Percentiles rank a stretch among this genome's conserved stretches.
phyloP scores from a whole-genome alignment of 2,888 invertebrate genomes.

The Parascotia fuliginaria region DNA sequence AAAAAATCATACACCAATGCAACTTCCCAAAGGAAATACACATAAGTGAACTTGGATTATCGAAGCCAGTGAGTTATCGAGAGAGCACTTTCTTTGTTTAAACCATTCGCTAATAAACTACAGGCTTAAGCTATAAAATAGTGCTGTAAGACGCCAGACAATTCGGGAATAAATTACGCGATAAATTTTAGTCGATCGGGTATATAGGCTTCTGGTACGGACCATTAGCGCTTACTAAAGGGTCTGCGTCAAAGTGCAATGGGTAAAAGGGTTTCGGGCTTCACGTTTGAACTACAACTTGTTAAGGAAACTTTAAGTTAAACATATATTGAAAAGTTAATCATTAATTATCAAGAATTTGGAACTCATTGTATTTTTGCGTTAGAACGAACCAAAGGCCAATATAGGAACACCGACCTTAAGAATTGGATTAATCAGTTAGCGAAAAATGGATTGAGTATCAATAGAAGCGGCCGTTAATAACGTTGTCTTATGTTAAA shows the following conservation, averaged over 20 bases:
- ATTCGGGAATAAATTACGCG: conserved; percentile 13
- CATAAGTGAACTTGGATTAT: conserved; percentile 38
- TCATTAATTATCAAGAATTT: too few relatives aligned
- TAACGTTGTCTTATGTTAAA: too few relatives aligned
- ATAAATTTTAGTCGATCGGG: conserved; percentile 15
- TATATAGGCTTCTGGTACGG: conserved; percentile 7
- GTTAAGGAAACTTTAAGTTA: not conserved
- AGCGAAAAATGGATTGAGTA: too few relatives aligned
- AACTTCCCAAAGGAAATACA: conserved; percentile 39
- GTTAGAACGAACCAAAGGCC: too few relatives aligned
- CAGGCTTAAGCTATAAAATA: conserved; percentile 10
- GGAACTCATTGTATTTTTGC: too few relatives aligned
- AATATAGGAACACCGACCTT: too few relatives aligned
- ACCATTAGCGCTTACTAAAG: conserved; percentile 11
- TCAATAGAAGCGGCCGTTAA: too few relatives aligned
- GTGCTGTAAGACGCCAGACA: conserved; percentile 4
- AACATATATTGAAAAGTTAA: too few relatives aligned
- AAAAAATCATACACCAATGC: conserved; percentile 16
- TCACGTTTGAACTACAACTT: not conserved
- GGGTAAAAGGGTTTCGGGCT: conserved; percentile 7
- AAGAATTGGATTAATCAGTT: too few relatives aligned
- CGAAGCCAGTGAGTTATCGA: conserved; percentile 28
- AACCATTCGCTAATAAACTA: conserved; percentile 17
- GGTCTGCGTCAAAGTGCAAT: conserved; percentile 13
- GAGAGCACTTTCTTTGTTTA: conserved; percentile 26